A percentile compares a stretch with the other conserved stretches of the same genome.
phyloP scores from a whole-genome alignment of 2,888 invertebrate species.

The Aspidiotus destructor region DNA sequence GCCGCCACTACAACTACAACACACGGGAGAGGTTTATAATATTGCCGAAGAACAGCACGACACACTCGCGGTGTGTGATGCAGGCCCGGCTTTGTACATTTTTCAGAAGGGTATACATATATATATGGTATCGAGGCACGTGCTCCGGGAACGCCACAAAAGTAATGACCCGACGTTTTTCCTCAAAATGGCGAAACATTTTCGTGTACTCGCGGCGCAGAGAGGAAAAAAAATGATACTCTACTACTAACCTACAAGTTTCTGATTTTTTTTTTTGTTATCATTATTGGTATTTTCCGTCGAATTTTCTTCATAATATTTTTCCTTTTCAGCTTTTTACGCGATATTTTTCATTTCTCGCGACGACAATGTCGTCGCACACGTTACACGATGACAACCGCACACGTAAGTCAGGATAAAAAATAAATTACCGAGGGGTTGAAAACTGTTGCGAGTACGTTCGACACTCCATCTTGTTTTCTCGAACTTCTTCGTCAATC shows the following conservation, averaged over 20 bases:
- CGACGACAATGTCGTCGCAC: no score
- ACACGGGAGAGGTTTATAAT: background rate
- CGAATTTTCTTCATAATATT: background rate
- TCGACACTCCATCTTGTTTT: no score
- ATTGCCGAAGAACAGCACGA: background rate
- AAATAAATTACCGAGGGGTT: no score
- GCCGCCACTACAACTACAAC: background rate
- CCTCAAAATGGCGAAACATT: constrained; percentile 1
- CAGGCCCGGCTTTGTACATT: background rate
- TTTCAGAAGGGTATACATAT: background rate
- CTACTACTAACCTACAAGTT: background rate
- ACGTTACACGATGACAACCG: no score
- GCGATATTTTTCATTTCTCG: no score
- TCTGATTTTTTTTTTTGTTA: background rate
- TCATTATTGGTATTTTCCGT: background rate
- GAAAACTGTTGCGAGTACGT: no score
- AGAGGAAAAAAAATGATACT: background rate
- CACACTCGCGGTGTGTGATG: background rate
- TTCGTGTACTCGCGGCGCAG: background rate
- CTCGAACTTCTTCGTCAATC: no score
- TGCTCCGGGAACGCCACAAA: constrained; percentile 1
- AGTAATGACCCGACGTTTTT: constrained; percentile 4
- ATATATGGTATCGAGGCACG: background rate
- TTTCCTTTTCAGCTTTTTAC: no score
- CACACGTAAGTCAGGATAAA: no score